phyloP scores from a whole-genome alignment of 2,888 invertebrate species.

The Lasius fuliginosus region DNA sequence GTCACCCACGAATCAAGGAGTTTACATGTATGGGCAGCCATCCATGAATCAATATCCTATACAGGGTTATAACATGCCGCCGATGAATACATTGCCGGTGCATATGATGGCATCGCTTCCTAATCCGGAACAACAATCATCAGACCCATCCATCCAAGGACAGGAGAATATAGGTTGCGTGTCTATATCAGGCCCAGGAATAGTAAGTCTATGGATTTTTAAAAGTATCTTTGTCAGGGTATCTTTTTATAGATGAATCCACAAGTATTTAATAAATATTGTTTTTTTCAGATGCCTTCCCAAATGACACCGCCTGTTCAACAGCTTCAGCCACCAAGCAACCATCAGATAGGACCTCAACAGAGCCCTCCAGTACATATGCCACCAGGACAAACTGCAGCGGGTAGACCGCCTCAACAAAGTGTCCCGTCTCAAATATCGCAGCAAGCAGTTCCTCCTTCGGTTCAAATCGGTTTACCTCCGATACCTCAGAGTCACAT shows the following conservation, averaged over 20 bases:
- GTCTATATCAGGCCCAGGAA: constrained; percentile 80
- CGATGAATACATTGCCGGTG: constrained; percentile 74
- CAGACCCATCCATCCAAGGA: constrained; percentile 73
- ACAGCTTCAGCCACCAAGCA: constrained; percentile 76
- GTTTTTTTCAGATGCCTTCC: constrained; percentile 71
- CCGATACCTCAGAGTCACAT: constrained; percentile 72
- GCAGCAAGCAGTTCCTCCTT: constrained; percentile 63
- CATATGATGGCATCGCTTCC: constrained; percentile 79
- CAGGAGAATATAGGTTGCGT: constrained; percentile 80
- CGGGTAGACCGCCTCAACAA: constrained; percentile 76
- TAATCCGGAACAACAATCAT: constrained; percentile 75
- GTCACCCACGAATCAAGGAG: constrained; percentile 82
- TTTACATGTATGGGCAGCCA: constrained; percentile 81
- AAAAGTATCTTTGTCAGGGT: not conserved
- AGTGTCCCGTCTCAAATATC: constrained; percentile 80
- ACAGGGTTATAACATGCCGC: constrained; percentile 80
- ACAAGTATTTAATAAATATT: not conserved
- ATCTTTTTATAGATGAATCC: not conserved
- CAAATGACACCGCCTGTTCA: constrained; percentile 73
- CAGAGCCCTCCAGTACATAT: constrained; percentile 68
- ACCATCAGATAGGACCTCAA: constrained; percentile 67
- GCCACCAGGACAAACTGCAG: constrained; percentile 60
- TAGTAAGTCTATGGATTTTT: constrained; percentile 74
- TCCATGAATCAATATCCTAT: constrained; percentile 80
- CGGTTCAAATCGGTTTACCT: constrained; percentile 71